Evolutionary conservation across 2,797 vertebrate species (phyloP).

Genomic region (Falco cherrug): DNA sequence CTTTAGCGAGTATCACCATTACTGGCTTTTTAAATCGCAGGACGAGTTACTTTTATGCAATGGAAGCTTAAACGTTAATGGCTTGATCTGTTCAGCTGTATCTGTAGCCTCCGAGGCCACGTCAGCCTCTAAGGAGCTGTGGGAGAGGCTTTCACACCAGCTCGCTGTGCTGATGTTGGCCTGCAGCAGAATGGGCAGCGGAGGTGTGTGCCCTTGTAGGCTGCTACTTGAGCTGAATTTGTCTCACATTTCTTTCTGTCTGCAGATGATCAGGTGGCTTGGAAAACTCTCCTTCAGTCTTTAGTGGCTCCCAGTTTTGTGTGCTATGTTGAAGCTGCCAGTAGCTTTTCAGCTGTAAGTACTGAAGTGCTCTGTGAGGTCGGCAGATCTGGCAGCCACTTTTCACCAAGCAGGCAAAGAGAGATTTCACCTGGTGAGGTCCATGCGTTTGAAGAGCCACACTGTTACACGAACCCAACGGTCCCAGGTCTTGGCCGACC

Average conservation of each 20-base stretch:
- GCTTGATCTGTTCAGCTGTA: neutral
- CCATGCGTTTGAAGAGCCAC: neutral
- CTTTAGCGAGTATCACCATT: neutral
- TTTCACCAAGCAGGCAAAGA: neutral
- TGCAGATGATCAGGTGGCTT: neutral
- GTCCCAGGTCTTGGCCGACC: neutral
- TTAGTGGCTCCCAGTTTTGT: neutral
- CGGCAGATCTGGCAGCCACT: neutral
- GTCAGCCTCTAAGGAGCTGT: neutral
- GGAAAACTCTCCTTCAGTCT: neutral
- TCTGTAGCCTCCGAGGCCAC: neutral
- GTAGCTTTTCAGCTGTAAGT: neutral
- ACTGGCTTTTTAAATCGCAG: neutral
- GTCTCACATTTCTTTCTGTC: neutral
- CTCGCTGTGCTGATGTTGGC: rapidly evolving
- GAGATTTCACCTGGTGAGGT: neutral
- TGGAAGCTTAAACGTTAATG: neutral
- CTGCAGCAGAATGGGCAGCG: neutral
- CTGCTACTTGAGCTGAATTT: neutral
- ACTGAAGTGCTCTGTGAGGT: neutral
- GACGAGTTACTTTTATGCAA: neutral
- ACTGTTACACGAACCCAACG: neutral
- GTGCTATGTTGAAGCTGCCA: neutral
- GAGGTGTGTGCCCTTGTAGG: too few relatives aligned
- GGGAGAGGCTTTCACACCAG: neutral